Evolutionary conservation across 2,888 invertebrate genomes (phyloP).

Genomic region (Microctonus hyperodae): DNA sequence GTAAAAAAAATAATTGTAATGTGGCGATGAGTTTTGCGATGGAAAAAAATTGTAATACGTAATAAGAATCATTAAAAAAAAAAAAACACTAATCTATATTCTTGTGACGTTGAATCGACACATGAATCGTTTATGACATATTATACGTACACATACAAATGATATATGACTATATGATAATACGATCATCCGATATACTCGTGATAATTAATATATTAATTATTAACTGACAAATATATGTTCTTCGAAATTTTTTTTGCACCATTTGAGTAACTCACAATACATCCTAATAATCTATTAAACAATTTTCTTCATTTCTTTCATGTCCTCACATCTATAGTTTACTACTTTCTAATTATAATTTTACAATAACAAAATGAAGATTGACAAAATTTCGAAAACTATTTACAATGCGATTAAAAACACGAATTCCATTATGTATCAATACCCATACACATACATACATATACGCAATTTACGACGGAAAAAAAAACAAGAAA

Average conservation of each 20-base stretch:
- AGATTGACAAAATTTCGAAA: background rate
- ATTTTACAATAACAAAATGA: conserved; percentile 23
- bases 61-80: background rate
- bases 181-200: background rate
- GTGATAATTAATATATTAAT: conserved; percentile 8
- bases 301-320: conserved; percentile 5
- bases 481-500: background rate
- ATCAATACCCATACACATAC: conserved; percentile 14
- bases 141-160: background rate
- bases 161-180: conserved; percentile 4
- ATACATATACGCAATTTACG: conserved; percentile 2
- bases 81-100: conserved; percentile 8
- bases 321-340: background rate
- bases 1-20: background rate
- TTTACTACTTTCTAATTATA: background rate
- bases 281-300: background rate
- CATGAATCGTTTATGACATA: background rate
- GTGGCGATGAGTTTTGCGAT: background rate
- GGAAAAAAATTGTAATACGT: background rate
- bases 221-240: conserved; percentile 16
- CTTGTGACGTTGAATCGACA: background rate
- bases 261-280: conserved; percentile 5
- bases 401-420: conserved; percentile 22
- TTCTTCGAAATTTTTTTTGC: background rate
- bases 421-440: conserved; percentile 1